phyloP scores from a whole-genome alignment of 2,888 invertebrate species.

The Plebejus anna region DNA sequence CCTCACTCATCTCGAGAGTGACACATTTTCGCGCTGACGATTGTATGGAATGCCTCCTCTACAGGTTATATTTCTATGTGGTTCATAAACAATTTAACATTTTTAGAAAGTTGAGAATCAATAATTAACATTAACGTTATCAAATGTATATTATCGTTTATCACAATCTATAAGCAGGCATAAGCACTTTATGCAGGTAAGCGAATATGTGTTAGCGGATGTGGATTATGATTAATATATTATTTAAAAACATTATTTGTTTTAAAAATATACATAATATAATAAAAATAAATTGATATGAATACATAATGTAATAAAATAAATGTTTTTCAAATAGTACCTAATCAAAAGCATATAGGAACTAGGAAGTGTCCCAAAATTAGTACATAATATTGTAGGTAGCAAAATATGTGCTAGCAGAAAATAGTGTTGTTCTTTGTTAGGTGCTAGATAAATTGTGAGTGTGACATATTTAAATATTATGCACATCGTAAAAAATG shows the following conservation, averaged over 20 bases:
- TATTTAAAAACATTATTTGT: not conserved
- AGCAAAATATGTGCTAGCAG: not conserved
- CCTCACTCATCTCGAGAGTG: too few species aligned
- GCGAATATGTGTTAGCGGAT: not conserved
- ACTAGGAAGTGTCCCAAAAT: not conserved
- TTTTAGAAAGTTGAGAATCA: conserved; percentile 21
- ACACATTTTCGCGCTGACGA: too few species aligned
- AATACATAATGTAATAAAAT: not conserved
- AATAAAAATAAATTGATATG: not conserved
- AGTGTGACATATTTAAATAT: conserved; percentile 51
- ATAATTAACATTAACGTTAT: not conserved
- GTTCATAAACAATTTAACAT: not conserved
- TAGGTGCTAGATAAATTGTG: conserved; percentile 49
- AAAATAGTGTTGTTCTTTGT: conserved; percentile 14
- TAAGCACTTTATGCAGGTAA: not conserved
- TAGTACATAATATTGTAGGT: not conserved
- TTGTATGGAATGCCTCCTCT: too few species aligned
- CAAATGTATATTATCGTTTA: not conserved
- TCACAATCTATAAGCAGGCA: not conserved
- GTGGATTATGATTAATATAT: not conserved
- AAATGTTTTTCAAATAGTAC: not conserved
- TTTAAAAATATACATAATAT: not conserved
- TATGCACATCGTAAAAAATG: conserved; percentile 68
- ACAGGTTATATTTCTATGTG: too few species aligned
- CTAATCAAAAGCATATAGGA: not conserved